phyloP scores from a whole-genome alignment of 2,797 vertebrate genomes.

The Myripristis murdjan region DNA sequence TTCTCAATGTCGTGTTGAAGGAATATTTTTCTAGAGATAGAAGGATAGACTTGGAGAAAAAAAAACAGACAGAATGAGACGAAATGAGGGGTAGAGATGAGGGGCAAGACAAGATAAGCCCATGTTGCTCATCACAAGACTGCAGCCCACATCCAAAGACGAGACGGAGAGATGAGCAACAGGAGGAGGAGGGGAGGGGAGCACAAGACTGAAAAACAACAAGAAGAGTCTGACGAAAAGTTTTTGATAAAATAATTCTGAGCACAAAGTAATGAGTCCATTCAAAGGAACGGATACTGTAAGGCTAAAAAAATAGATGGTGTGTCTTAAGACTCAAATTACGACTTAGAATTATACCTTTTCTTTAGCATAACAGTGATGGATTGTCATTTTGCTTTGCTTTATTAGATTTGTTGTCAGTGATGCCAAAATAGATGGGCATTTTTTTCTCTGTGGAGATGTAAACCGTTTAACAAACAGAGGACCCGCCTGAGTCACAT shows the following conservation, averaged over 20 bases:
- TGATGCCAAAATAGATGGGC: neutral
- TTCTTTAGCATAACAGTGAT: neutral
- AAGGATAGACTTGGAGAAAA: neutral
- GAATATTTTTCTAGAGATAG: neutral
- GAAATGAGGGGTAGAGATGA: neutral
- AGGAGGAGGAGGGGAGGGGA: neutral
- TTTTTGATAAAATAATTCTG: constrained; percentile 25
- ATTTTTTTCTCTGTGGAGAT: neutral
- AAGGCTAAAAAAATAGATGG: neutral
- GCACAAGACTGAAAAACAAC: constrained; percentile 33
- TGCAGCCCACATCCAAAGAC: constrained; percentile 42
- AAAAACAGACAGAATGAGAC: neutral
- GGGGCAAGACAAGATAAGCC: constrained; percentile 19
- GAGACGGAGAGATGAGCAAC: constrained; percentile 29
- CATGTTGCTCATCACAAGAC: constrained; percentile 66
- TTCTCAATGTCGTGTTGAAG: neutral
- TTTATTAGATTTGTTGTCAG: constrained; percentile 4
- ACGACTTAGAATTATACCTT: neutral
- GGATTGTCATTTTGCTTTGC: neutral
- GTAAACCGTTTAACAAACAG: neutral
- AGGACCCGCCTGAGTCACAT: neutral
- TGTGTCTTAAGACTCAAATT: constrained; percentile 51
- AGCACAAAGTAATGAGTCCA: neutral
- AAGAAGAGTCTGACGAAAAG: constrained; percentile 9
- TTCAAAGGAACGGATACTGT: neutral